Conservation (phyloP, 2,888 invertebrate genomes). For the Aricia artaxerxes region DNA sequence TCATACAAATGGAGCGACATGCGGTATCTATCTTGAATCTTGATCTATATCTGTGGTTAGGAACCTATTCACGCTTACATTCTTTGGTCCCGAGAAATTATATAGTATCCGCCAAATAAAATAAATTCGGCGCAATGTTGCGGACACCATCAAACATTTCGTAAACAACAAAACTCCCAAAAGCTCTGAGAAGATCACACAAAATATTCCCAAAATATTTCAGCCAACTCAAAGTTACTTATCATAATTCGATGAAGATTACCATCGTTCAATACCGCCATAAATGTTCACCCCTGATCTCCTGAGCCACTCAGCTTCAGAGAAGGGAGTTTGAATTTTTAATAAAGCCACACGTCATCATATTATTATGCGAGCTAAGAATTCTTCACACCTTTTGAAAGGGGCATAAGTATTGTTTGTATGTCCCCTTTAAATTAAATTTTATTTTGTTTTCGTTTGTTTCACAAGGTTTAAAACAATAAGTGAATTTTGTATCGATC, state of each 20-base stretch:
- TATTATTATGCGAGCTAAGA: constrained; percentile 20
- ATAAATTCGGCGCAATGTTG: too few species aligned
- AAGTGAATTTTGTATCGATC: background rate
- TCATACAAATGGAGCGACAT: too few species aligned
- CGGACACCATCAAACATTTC: too few species aligned
- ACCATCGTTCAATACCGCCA: constrained; percentile 9
- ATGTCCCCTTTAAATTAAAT: background rate
- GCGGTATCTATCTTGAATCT: too few species aligned
- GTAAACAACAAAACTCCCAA: background rate
- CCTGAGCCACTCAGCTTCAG: constrained; percentile 47
- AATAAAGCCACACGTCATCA: constrained; percentile 40
- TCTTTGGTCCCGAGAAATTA: too few species aligned
- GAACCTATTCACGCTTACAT: too few species aligned
- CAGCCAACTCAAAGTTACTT: constrained; percentile 44
- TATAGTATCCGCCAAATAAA: too few species aligned
- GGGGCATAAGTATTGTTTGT: background rate
- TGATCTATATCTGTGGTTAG: too few species aligned
- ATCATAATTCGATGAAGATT: constrained; percentile 44
- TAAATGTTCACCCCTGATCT: constrained; percentile 65
- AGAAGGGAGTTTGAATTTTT: constrained; percentile 47
- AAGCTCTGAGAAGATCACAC: background rate
- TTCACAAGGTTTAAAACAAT: too few species aligned
- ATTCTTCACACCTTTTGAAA: background rate
- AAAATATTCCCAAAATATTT: background rate
- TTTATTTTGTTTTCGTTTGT: background rate